Percentiles rank a stretch among this genome's conserved stretches.
Evolutionary conservation across 2,113 vertebrate genomes (phyloP).

Genomic region (Myxocyprinus asiaticus): DNA sequence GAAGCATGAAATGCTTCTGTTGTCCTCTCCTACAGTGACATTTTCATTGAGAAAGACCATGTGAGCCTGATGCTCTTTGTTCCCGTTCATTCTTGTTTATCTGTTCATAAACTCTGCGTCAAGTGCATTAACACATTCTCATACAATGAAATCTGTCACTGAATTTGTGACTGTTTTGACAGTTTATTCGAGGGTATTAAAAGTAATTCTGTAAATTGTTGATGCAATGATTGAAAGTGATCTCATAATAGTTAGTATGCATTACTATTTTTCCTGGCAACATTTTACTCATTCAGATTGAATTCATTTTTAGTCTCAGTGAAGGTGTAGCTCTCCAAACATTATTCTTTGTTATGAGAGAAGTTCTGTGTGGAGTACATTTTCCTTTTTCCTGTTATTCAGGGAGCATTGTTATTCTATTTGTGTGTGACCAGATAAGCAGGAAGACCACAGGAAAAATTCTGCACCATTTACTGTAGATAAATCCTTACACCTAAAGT

Average conservation of each 20-base stretch:
- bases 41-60: slow-evolving; percentile 65
- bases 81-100: slow-evolving; percentile 28
- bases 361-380: slow-evolving; percentile 32
- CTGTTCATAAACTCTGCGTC: slow-evolving; percentile 3
- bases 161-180: background rate
- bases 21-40: slow-evolving; percentile 63
- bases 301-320: slow-evolving; percentile 2
- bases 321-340: background rate
- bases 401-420: slow-evolving; percentile 53
- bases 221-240: slow-evolving; percentile 2
- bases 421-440: slow-evolving; percentile 36
- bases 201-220: background rate
- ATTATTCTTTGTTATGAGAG: no score
- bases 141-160: background rate
- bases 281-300: background rate
- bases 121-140: background rate
- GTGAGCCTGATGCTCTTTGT: slow-evolving; percentile 58
- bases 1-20: slow-evolving; percentile 62
- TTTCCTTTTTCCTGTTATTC: slow-evolving; percentile 72
- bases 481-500: background rate
- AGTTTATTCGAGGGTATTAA: background rate
- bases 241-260: background rate
- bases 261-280: slow-evolving; percentile 10
- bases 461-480: slow-evolving; percentile 14
- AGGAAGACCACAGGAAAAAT: slow-evolving; percentile 20